Conservation (phyloP, 2,797 vertebrate species). For the Sebastiscus albofasciatus region DNA sequence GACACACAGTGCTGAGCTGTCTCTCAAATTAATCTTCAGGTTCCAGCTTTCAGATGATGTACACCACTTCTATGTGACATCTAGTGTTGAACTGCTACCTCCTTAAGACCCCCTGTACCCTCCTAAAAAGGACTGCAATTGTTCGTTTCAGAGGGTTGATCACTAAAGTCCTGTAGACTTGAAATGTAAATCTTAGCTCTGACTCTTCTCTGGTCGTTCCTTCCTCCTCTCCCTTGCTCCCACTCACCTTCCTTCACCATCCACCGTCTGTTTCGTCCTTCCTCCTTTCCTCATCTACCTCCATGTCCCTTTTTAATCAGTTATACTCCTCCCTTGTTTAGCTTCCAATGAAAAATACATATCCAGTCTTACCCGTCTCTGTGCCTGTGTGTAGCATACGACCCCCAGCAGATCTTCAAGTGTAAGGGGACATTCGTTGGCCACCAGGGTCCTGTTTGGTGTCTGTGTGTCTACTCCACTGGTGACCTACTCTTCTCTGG, state of each 20-base stretch:
- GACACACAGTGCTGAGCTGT: no score
- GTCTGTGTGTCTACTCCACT: slow-evolving; percentile 97
- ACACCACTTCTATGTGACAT: no score
- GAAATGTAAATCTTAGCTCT: neutral
- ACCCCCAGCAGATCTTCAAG: slow-evolving; percentile 99
- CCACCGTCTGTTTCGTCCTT: neutral
- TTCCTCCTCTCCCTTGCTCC: neutral
- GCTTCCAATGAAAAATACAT: neutral
- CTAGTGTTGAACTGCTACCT: no score
- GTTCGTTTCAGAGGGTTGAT: no score
- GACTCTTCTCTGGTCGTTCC: neutral
- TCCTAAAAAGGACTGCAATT: no score
- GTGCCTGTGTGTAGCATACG: slow-evolving; percentile 87
- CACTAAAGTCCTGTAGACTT: neutral
- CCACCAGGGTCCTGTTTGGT: slow-evolving; percentile 99
- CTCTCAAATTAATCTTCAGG: no score
- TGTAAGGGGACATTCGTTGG: slow-evolving; percentile 99
- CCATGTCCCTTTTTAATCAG: neutral
- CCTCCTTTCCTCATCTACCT: neutral
- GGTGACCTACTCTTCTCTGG: slow-evolving; percentile 98
- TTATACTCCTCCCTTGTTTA: neutral
- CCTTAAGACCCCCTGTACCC: no score
- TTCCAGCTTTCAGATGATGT: no score
- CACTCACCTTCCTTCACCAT: neutral
- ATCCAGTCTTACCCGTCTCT: slow-evolving; percentile 9